These are phyloP conservation scores for Bucco capensis DNA, from an alignment of 2,113 vertebrate species.

Conservation along the genomic window DNA sequence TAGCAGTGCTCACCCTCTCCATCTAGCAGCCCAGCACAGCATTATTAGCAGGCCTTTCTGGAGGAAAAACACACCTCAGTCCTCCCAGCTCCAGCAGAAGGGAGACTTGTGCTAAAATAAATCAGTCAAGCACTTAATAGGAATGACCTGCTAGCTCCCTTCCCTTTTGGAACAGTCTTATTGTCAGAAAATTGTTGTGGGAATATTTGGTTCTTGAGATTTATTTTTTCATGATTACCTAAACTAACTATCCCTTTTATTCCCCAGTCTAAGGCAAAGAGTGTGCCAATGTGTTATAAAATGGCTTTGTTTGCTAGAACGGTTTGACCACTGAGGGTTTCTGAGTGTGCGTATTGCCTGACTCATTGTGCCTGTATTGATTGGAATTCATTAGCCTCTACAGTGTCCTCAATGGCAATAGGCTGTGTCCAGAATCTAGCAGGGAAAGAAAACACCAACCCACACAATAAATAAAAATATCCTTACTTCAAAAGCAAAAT, in stretches of 20 bases:
- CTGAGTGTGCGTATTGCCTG: not conserved
- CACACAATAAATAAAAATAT: not conserved
- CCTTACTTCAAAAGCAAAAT: not conserved
- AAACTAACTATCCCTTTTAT: not conserved
- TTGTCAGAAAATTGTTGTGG: slow-evolving; percentile 21
- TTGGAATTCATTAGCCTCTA: slow-evolving; percentile 27
- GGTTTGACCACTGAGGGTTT: not conserved
- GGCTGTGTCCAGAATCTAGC: not conserved
- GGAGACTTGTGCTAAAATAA: slow-evolving; percentile 26
- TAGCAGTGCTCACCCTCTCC: not conserved
- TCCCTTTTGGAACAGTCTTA: slow-evolving; percentile 27
- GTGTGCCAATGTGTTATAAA: not conserved
- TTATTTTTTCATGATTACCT: slow-evolving; percentile 8
- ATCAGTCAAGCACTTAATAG: slow-evolving; percentile 55
- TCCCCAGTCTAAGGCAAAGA: not conserved
- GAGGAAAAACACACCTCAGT: not conserved
- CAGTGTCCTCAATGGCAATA: not conserved
- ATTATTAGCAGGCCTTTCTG: not conserved
- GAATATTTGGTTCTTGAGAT: slow-evolving; percentile 16
- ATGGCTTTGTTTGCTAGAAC: slow-evolving; percentile 14
- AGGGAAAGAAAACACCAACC: not conserved
- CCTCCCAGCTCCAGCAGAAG: not conserved
- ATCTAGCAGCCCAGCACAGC: not conserved
- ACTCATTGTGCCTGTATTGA: not conserved
- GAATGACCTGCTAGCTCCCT: slow-evolving; percentile 39